Evolutionary conservation across 2,888 invertebrate species (phyloP), one percentile per base, ranked within the genome.

Genomic region (Ctena decussata): DNA sequence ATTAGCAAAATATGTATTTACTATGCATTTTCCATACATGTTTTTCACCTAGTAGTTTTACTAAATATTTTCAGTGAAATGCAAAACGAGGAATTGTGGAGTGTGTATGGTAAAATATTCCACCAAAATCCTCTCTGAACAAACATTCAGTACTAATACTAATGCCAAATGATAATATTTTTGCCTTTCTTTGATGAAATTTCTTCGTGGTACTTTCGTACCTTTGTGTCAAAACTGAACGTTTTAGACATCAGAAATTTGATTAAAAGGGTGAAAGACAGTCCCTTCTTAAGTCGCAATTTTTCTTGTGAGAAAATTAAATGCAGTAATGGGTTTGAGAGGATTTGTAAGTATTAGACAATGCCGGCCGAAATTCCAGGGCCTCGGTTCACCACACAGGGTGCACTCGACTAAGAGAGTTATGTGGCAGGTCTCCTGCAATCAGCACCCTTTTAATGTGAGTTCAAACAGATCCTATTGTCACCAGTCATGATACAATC

Each of bases 141-240:
- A 65, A 65, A 65, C 65, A 65, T 35, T 65, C 65, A 65, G 35
- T 65, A 30, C 35, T 65, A 65, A 65, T 65, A 65, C 65, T 65
- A 65, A 65, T 65, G 65, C 65, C 35, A 65, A 65, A 65, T 65
- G 65, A 65, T 65, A 65, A 65, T 65, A 65, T 65, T 65, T 65
- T 65, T 65, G 65, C 65, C 65, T 65, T 65, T 65, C 65, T 65
- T 65, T 65, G 35, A 65, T 21, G 35, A 24, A 65, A 2, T 21
- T 65, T 21, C 65, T 32, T 65, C 32, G 65, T 65, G 65, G 65
- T 65, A 65, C 65, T 32, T 35, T 65, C 60, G 3, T 65, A 65
- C 65, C 65, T 65, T 65, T 65, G 65, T 65, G 65, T 35, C 27
- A 65, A 35, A 65, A 65, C 24, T 21, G 32, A 35, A 35, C 32